Base-by-base conservation (phyloP, 30 jellyfish, hydroid and myxozoan species). In the Phacellophora camtschatica region DNA sequence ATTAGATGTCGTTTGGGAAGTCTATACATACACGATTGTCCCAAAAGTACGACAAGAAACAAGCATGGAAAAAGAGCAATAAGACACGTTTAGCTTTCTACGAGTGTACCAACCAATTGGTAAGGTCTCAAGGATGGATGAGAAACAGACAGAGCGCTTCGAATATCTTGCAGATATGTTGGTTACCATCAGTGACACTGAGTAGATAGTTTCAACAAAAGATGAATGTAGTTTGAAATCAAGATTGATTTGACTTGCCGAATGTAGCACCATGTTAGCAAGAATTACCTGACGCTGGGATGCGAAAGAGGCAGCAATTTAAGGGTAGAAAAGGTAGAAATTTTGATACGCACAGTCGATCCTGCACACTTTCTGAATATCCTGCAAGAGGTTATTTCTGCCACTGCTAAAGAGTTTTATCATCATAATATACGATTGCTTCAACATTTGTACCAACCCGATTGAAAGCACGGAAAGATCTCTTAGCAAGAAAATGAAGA, bases 301-400 rank as follows among this genome's bases (percentile, higher is more conserved):
- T 45, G 22, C 58, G 11, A 45, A 45, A 45, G 58, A 1, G 15
- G 58, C 22, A 0, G 58, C 19, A 23, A 45, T 45, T 19, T 24
- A 45, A 45, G 22, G 58, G 22, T 45, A 45, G 5, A 23, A 45
- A 23, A 45, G 58, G n/a, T n/a, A n/a, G n/a, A n/a, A 1, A 45
- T 1, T 45, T 41, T 68, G 77, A 68, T 68, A 2, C 41, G 77
- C 4, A 68, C 83, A 41, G 83, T 68, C 22, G 83, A 68, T 37
- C 12, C 83, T 0, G 20, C 61, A 46, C 61, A 23, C 1, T 46
- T 28, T 46, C 3, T 2, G 22, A 23, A 45, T n/a, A 43, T 64
- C 55, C 34, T 29, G 2, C 80, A 65, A 65, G 59, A 65, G 31
- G 58, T 65, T 55, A 15, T 11, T 9, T 19, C 55, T 31, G 59